Conservation (phyloP, 2,113 vertebrate species). For the Muntiacus reevesi region DNA sequence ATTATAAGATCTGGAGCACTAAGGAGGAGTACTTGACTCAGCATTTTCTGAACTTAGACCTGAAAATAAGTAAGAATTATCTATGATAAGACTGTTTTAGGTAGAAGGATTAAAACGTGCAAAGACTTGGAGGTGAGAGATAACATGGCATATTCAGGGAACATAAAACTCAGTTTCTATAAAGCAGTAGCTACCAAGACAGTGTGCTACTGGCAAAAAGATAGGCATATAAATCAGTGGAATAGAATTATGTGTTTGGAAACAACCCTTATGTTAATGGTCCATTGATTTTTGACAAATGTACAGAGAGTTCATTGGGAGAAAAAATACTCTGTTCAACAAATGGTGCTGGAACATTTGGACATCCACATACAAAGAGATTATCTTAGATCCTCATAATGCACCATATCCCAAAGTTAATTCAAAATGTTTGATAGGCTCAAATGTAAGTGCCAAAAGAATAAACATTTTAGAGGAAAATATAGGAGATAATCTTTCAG, state of each 20-base stretch:
- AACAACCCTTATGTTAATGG: not conserved
- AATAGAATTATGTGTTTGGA: not conserved
- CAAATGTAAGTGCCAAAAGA: not conserved
- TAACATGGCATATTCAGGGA: not conserved
- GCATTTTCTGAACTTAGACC: not conserved
- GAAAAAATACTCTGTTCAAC: not conserved
- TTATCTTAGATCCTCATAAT: not conserved
- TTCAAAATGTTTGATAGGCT: not conserved
- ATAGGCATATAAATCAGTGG: not conserved
- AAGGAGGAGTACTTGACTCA: not conserved
- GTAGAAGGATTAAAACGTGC: not conserved
- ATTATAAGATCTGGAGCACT: not conserved
- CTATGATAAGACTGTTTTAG: not conserved
- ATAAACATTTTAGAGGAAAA: constrained; percentile 15
- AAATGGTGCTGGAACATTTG: not conserved
- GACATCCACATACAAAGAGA: not conserved
- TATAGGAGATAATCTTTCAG: not conserved
- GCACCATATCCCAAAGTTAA: not conserved
- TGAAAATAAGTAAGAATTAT: constrained; percentile 23
- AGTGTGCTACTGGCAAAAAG: not conserved
- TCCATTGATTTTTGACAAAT: constrained; percentile 19
- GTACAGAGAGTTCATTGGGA: not conserved
- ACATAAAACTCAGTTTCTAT: not conserved
- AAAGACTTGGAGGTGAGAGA: not conserved
- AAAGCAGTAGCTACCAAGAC: not conserved